Evolutionary conservation across 1,140 invertebrate genomes (phyloP).

Genomic region (Trachymyrmex septentrionalis): DNA sequence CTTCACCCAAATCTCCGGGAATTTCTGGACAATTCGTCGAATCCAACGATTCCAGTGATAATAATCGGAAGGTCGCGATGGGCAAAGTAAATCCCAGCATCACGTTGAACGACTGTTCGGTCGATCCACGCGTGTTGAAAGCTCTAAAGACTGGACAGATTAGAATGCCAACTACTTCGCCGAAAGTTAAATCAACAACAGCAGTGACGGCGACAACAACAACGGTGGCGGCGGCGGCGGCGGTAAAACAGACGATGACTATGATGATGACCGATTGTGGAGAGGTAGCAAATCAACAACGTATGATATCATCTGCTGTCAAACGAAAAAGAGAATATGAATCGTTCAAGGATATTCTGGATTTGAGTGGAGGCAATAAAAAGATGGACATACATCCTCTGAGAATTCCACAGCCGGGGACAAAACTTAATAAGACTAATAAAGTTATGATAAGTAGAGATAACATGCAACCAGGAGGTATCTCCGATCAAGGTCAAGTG

Average conservation of each 20-base stretch:
- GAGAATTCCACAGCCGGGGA: conserved; percentile 78
- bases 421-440: conserved; percentile 73
- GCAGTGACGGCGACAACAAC: not conserved
- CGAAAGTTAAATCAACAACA: conserved; percentile 52
- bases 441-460: conserved; percentile 59
- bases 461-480: conserved; percentile 32
- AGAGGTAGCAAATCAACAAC: conserved; percentile 38
- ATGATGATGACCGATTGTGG: conserved; percentile 35
- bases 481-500: conserved; percentile 77
- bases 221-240: not conserved
- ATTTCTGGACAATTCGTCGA: conserved; percentile 39
- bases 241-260: conserved; percentile 13
- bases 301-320: not conserved
- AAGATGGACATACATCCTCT: conserved; percentile 76
- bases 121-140: conserved; percentile 78
- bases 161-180: conserved; percentile 65
- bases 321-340: conserved; percentile 67
- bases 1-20: conserved; percentile 78
- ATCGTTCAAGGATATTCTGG: conserved; percentile 75
- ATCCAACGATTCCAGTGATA: conserved; percentile 59
- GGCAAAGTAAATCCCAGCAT: conserved; percentile 80
- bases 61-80: conserved; percentile 59
- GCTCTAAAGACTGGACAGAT: conserved; percentile 78
- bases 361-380: conserved; percentile 77
- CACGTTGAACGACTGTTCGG: conserved; percentile 78